Conservation (phyloP, 1,140 invertebrate genomes). For the Nasonia longicornis region DNA sequence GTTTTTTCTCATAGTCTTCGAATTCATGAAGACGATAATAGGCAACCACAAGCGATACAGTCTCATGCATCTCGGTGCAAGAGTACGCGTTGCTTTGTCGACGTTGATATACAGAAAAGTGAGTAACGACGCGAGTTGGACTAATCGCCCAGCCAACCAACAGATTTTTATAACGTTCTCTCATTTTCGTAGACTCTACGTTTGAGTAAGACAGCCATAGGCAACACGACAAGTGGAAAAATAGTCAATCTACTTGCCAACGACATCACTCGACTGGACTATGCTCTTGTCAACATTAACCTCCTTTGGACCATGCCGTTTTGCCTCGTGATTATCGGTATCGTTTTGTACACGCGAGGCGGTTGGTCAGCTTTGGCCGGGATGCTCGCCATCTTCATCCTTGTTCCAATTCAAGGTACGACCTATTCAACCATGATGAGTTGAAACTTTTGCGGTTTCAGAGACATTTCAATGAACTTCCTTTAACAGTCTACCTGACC, state of each 20-base stretch:
- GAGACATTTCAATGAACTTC: not conserved
- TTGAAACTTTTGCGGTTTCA: not conserved
- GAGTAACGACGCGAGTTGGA: not conserved
- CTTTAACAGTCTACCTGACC: constrained; percentile 71
- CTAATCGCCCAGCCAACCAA: too few species aligned
- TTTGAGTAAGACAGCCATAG: constrained; percentile 75
- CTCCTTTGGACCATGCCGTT: constrained; percentile 76
- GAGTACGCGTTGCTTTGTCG: constrained; percentile 71
- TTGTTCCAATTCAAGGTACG: constrained; percentile 79
- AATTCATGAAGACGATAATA: constrained; percentile 66
- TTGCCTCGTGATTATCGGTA: constrained; percentile 71
- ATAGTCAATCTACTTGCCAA: constrained; percentile 86
- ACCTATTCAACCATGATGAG: not conserved
- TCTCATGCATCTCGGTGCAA: constrained; percentile 68
- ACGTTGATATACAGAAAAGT: constrained; percentile 76
- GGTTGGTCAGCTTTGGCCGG: constrained; percentile 76
- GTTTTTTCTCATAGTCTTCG: constrained; percentile 66
- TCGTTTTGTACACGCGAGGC: constrained; percentile 74
- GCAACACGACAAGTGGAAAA: constrained; percentile 82
- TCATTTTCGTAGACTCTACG: constrained; percentile 66
- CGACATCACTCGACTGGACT: constrained; percentile 76
- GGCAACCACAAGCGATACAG: constrained; percentile 71
- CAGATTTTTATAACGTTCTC: not conserved
- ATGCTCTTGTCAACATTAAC: constrained; percentile 70
- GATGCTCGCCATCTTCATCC: constrained; percentile 74